A percentile compares a stretch with the other conserved stretches of the same genome.
phyloP scores from a whole-genome alignment of 2,113 vertebrate genomes.

The Lagopus leucura region DNA sequence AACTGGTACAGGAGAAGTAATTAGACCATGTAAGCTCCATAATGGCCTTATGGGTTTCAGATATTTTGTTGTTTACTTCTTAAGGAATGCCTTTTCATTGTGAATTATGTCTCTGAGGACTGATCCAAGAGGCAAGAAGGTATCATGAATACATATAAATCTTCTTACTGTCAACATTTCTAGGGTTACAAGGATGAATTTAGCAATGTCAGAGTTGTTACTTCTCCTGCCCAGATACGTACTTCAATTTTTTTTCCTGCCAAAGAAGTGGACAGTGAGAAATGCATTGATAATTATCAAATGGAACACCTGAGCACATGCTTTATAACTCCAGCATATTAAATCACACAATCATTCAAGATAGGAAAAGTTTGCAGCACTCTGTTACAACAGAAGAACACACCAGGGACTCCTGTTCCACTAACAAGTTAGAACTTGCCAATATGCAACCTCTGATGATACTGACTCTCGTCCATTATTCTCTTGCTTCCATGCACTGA shows the following conservation, averaged over 20 bases:
- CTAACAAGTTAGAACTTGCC: not conserved
- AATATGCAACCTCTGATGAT: not conserved
- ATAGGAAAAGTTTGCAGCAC: not conserved
- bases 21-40: constrained; percentile 9
- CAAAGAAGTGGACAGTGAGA: constrained; percentile 4
- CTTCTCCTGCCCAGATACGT: not conserved
- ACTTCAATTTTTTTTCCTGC: not conserved
- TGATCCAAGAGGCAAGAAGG: not conserved
- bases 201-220: not conserved
- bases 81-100: constrained; percentile 23
- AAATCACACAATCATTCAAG: not conserved
- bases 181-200: not conserved
- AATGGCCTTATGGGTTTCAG: not conserved
- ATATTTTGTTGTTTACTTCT: constrained; percentile 20
- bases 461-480: not conserved
- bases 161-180: not conserved
- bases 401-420: not conserved
- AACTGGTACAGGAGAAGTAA: not conserved
- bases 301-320: not conserved
- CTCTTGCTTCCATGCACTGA: not conserved
- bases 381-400: not conserved
- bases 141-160: not conserved
- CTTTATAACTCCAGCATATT: not conserved
- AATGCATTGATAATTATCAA: not conserved
- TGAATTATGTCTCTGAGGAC: constrained; percentile 23